Evolutionary conservation across 2,797 vertebrate genomes (phyloP), one percentile per base, ranked within the genome.

Genomic region (Triplophysa yarkandensis): DNA sequence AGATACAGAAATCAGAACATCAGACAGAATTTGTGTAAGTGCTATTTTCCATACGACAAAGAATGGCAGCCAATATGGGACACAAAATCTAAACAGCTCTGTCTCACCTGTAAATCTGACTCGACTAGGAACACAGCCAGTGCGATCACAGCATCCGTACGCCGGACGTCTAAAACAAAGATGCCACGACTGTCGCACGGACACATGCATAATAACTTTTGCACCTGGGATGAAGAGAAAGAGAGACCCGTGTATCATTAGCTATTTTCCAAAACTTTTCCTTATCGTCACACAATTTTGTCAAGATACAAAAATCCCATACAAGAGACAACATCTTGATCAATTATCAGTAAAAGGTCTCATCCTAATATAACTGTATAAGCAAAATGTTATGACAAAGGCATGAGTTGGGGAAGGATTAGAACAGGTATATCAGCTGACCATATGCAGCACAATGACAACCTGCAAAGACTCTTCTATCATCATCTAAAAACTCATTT

Each of bases 131-230:
- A 99, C 85, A 99, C 94, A 57, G 95, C 96, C 76, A 98, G 76
- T 0, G 96, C 97, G 41, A 99, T 94, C 6, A 99, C 95, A 1
- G 97, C 97, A 84, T 98, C 95, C 86, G 95, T 93, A 79, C 97
- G 94, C 1, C 97, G 94, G 75, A 96, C 93, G 81, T 99, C 97
- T 60, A 99, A 85, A 54, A 95, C 94, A 85, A 95, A 98, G 77
- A 94, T 90, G 13, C 95, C 96, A 0, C 95, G 95, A 54, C 94
- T 92, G 86, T 98, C 96, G 74, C 95, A 92, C 6, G 97, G 96
- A 84, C 96, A 98, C 97, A 99, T 99, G 80, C 96, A 98, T 79
- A 95, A 93, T 25, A 99, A 86, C 80, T 98, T 98, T 69, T 98
- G 94, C 30, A 99, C 95, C 97, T 99, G 81, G 73, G 78, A 83